These are phyloP conservation scores for Mungos mungo DNA, from an alignment of 2,113 vertebrate species.

Conservation along the genomic window DNA sequence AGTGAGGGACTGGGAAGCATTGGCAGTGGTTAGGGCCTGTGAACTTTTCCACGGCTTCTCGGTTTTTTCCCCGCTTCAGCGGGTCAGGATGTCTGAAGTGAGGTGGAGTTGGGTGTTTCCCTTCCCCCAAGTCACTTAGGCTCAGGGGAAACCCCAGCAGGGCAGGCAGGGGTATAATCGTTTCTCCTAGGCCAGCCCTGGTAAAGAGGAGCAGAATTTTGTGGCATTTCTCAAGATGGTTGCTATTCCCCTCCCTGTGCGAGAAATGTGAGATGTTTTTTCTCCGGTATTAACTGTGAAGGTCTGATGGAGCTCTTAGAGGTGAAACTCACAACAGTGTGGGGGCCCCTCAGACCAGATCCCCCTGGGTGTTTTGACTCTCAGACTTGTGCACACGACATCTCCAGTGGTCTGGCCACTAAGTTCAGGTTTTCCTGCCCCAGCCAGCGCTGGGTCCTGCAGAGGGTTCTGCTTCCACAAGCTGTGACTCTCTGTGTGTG, in stretches of 20 bases:
- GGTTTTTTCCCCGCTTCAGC: not conserved
- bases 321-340: not conserved
- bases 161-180: not conserved
- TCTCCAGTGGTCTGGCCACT: rapidly evolving
- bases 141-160: not conserved
- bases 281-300: not conserved
- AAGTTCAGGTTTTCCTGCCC: not conserved
- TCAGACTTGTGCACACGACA: not conserved
- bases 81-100: not conserved
- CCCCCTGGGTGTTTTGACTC: not conserved
- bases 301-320: not conserved
- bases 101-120: not conserved
- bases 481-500: not conserved
- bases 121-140: too few species aligned
- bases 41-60: not conserved
- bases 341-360: too few species aligned
- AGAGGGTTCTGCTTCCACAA: not conserved
- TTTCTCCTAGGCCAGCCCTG: not conserved
- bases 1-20: rapidly evolving
- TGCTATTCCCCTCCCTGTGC: not conserved
- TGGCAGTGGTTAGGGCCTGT: not conserved
- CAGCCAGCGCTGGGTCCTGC: rapidly evolving
- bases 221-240: not conserved
- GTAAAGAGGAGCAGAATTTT: not conserved
- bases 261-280: not conserved